These are phyloP conservation scores for Todus mexicanus DNA, from an alignment of 2,797 vertebrate species.

Conservation along the genomic window DNA sequence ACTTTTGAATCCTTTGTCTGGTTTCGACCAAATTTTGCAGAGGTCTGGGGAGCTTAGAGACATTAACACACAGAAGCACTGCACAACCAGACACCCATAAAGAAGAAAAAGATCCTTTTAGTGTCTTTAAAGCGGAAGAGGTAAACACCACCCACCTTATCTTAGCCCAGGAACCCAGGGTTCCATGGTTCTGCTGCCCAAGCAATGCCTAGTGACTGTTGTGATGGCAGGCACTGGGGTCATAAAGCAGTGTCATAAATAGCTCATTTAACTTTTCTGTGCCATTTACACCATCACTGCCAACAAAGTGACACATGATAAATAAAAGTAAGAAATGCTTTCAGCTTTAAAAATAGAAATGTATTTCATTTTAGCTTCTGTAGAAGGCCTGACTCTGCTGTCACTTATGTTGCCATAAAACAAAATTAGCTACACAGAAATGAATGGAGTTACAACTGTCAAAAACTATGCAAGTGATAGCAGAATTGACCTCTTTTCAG, in stretches of 20 bases:
- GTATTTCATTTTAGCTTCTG: neutral
- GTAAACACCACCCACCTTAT: neutral
- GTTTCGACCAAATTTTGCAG: neutral
- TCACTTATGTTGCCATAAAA: neutral
- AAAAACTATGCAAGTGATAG: neutral
- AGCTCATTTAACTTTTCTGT: neutral
- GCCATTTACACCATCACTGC: neutral
- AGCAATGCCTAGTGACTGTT: neutral
- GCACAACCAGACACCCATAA: neutral
- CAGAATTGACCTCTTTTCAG: neutral
- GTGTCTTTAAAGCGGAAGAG: neutral
- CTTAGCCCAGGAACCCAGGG: neutral
- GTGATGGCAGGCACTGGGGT: neutral
- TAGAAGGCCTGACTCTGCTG: neutral
- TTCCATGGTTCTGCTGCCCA: neutral
- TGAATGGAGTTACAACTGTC: neutral
- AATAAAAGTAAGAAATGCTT: slow-evolving; percentile 29
- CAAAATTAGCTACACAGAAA: slow-evolving; percentile 13
- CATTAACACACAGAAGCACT: neutral
- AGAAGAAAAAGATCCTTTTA: neutral
- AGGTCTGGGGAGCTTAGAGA: neutral
- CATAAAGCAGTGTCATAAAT: neutral
- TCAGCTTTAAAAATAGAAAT: slow-evolving; percentile 40
- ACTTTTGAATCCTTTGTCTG: neutral
- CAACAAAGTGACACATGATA: neutral